These are phyloP conservation scores for Chrysochloris asiatica DNA, from an alignment of 2,113 vertebrate species.

Conservation along the genomic window DNA sequence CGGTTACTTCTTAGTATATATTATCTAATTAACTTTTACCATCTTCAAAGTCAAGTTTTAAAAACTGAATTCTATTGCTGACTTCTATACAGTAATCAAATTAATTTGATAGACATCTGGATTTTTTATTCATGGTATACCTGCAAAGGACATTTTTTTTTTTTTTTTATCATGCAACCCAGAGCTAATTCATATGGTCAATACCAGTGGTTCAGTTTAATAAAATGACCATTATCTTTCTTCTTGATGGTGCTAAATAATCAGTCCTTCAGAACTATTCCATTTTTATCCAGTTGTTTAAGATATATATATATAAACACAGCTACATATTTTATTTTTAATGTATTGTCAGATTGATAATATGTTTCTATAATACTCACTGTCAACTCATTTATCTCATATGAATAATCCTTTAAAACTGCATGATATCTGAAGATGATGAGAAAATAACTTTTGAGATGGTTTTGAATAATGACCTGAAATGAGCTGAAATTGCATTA, in stretches of 20 bases:
- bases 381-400: neutral
- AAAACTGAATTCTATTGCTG: neutral
- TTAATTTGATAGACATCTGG: neutral
- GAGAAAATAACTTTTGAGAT: conserved; percentile 18
- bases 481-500: conserved; percentile 10
- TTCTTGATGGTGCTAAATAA: conserved; percentile 8
- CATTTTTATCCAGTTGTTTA: conserved; percentile 5
- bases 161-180: neutral
- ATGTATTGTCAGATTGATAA: neutral
- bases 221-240: conserved; percentile 33
- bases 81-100: neutral
- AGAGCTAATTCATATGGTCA: conserved; percentile 10
- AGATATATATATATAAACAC: neutral
- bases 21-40: neutral
- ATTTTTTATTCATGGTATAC: neutral
- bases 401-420: conserved; percentile 10
- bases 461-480: conserved; percentile 22
- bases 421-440: neutral
- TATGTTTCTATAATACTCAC: neutral
- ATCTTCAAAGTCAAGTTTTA: neutral
- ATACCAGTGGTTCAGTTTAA: conserved; percentile 33
- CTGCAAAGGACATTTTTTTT: neutral
- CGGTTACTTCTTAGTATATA: neutral
- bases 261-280: neutral
- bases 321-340: neutral